Base-by-base conservation (phyloP, 2,888 invertebrate genomes). In the Xanthorhoe spadicearia region DNA sequence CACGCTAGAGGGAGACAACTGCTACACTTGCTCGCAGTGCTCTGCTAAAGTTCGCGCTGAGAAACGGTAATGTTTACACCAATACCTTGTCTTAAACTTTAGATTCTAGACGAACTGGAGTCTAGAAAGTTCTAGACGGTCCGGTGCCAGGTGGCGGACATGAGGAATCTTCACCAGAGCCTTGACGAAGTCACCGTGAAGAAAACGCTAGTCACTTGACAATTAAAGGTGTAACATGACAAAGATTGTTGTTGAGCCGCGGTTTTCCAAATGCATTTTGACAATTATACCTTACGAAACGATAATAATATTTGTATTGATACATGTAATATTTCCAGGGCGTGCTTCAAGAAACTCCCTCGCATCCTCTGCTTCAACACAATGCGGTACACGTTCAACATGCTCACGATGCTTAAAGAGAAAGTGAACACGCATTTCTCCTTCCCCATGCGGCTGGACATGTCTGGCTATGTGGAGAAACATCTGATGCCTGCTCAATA, bases 371-470 rank as follows among this genome's bases (percentile, higher is more conserved):
- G 98, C 84, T 98, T 99, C 87, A 99, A 99, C 88, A 99, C 98
- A 0, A 98, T 99, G 98, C 95, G 99, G 32, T 99, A 99, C 81
- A 98, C 98, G 0, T 99, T 99, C 90, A 99, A 99, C 88, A 98
- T 99, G 98, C 94, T 98, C 38, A 99, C 99, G 0, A 98, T 99
- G 98, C 94, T 98, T 68, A 98, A 98, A 82, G 99, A 99, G 85
- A 99, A 99, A 85, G 98, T 99, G 0, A 99, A 99, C 89, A 99
- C 99, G 0, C 98, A 98, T 83, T 99, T 99, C 86, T 98, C 98
- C 13, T 99, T 99, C 87, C 99, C 99, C 0, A 94, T 98, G 91
- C 94, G 97, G 56, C 93, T 99, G 10, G 98, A 98, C 85, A 99
- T 99, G 98, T 97, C 97, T 0, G 97, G 97, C 49, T 99, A 99